phyloP scores from a whole-genome alignment of 2,113 vertebrate genomes.

The Pelmatolapia mariae region DNA sequence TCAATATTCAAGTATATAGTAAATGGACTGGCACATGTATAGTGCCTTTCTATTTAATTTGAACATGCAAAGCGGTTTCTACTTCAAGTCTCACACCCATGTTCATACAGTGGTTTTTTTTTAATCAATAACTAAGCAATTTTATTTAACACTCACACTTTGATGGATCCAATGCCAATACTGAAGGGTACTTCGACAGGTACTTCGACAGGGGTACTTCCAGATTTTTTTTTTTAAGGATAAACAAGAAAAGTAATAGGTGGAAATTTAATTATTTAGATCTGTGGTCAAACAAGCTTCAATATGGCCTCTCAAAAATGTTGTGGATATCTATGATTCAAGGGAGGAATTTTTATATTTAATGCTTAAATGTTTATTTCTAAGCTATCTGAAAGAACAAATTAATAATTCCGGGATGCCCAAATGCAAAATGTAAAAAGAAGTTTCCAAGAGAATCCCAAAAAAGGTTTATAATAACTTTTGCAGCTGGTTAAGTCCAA shows the following conservation, averaged over 20 bases:
- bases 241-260: not conserved
- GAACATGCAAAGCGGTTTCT: not conserved
- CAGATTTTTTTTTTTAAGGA: not conserved
- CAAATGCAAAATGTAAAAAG: not conserved
- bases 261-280: not conserved
- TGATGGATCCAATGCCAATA: not conserved
- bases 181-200: not conserved
- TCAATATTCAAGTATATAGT: not conserved
- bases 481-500: not conserved
- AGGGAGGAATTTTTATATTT: not conserved
- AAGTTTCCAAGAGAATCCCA: accelerated
- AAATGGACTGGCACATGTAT: not conserved
- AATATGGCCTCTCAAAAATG: not conserved
- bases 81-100: not conserved
- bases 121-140: accelerated
- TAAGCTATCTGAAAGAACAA: not conserved
- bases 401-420: not conserved
- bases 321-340: not conserved
- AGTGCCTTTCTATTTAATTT: not conserved
- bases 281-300: not conserved
- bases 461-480: not conserved
- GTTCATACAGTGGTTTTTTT: accelerated
- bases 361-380: not conserved
- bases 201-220: not conserved
- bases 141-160: not conserved